Base-by-base conservation (phyloP, 2,888 invertebrate species). In the Xanthorhoe spadicearia region DNA sequence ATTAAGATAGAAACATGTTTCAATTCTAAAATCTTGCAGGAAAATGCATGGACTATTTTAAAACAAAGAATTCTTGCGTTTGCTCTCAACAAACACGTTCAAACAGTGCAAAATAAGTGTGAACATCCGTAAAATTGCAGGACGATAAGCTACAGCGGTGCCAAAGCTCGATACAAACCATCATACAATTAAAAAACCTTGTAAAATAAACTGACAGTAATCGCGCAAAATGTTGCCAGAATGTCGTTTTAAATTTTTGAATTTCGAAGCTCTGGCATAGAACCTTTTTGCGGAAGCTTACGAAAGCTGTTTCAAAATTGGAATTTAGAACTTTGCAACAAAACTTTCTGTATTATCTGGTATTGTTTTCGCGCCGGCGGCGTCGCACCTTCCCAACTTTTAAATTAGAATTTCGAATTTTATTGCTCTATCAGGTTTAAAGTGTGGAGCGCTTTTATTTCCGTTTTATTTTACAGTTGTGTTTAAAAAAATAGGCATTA, bases 291-390 rank as follows among this genome's bases (percentile, higher is more conserved):
- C 58, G 65, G 62, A 66, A 66, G 65, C 68, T 67, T 57, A 35
- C 38, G 59, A 64, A 68, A 68, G 61, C 68, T 61, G 64, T 64
- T 68, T 53, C 55, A 59, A 71, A 72, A 72, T 72, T 74, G 67
- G 70, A 71, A 74, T 71, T 72, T 64, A 61, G 57, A 72, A 72
- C 64, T 68, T 69, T 65, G 69, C 63, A 69, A 60, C 48, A 64
- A 43, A 71, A 69, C 57, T 74, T 70, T 70, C 51, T 64, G 72
- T 74, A 66, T 71, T 66, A 69, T 69, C 66, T 28, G 69, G 68
- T 72, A 72, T 74, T 74, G 74, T 72, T 66, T 72, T 55, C 67
- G 63, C 55, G 52, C 56, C 54, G 56, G 48, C 56, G 64, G 64
- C 61, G 50, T 66, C 66, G 64, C 64, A 68, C 72, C 64, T 74